Evolutionary conservation across 2,797 vertebrate genomes (phyloP).

Genomic region (Phrynocephalus guinanensis): DNA sequence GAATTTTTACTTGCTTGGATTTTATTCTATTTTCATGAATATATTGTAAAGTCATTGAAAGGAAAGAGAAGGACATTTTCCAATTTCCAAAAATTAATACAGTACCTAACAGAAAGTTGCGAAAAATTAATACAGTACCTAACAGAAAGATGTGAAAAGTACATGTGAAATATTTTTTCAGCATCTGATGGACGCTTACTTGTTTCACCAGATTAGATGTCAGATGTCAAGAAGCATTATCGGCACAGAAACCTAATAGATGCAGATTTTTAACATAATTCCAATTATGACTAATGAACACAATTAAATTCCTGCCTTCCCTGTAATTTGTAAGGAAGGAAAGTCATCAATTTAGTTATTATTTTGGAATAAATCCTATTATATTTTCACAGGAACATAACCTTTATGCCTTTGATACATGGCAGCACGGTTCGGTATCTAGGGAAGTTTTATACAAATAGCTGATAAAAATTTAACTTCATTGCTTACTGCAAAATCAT

Average conservation of each 20-base stretch:
- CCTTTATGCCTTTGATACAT: constrained; percentile 21
- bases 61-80: neutral
- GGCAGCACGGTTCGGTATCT: constrained; percentile 31
- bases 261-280: neutral
- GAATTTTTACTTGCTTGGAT: constrained; percentile 18
- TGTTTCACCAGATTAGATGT: neutral
- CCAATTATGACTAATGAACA: constrained; percentile 19
- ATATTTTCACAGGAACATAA: constrained; percentile 1
- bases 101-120: neutral
- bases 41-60: neutral
- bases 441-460: constrained; percentile 14
- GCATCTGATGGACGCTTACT: neutral
- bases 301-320: constrained; percentile 39
- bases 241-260: neutral
- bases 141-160: neutral
- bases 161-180: constrained; percentile 7
- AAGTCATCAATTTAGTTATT: constrained; percentile 24
- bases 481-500: neutral
- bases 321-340: neutral
- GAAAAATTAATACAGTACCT: constrained; percentile 8
- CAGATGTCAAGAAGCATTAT: neutral
- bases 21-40: neutral
- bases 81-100: constrained; percentile 22
- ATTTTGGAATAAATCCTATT: neutral
- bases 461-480: constrained; percentile 32